A percentile compares a stretch with the other conserved stretches of the same genome.
Evolutionary conservation across 2,113 vertebrate genomes (phyloP).

Genomic region (Passer montanus): DNA sequence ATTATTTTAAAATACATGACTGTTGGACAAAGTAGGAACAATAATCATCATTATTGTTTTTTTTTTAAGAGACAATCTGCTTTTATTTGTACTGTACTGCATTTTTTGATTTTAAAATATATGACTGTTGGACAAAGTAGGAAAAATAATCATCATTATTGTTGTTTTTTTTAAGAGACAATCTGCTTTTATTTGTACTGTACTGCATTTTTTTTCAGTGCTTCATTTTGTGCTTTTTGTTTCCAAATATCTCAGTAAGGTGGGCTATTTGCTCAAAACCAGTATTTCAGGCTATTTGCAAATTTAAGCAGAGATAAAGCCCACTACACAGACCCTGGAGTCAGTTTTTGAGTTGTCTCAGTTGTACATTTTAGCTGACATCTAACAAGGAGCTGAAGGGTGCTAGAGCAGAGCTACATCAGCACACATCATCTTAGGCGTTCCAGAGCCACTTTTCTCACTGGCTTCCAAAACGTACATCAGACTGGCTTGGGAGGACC

Average conservation of each 20-base stretch:
- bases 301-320: neutral
- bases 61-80: neutral
- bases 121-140: neutral
- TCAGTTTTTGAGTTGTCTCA: neutral
- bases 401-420: neutral
- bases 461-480: neutral
- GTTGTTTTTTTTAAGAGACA: neutral
- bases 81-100: neutral
- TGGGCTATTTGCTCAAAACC: neutral
- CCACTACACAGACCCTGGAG: neutral
- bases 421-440: neutral
- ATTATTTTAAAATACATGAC: neutral
- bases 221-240: neutral
- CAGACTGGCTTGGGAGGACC: neutral
- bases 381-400: neutral
- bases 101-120: too few species aligned
- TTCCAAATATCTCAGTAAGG: neutral
- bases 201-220: neutral
- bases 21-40: neutral
- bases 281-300: neutral
- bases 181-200: neutral
- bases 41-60: neutral
- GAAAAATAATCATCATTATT: neutral
- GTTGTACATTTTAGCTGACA: neutral
- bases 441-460: neutral